Evolutionary conservation across 2,888 invertebrate species (phyloP).

Genomic region (Meteorus colon): DNA sequence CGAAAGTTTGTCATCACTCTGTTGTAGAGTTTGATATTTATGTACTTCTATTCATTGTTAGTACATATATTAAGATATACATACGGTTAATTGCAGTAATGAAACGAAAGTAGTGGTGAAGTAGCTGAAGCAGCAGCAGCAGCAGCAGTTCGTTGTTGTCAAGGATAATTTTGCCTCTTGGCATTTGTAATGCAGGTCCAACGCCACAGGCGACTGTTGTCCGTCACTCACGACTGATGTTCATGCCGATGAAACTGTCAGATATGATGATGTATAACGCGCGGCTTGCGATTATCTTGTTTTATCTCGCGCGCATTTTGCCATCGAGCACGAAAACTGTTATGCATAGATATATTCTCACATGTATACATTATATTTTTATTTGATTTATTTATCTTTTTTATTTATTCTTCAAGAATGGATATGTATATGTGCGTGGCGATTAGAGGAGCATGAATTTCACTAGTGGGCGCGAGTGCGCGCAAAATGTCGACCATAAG

Average conservation of each 20-base stretch:
- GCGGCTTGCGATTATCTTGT: conserved; percentile 51
- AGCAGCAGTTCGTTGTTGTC: conserved; percentile 12
- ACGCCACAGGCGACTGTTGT: conserved; percentile 45
- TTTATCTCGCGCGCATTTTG: conserved; percentile 25
- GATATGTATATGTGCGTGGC: not conserved
- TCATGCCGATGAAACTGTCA: conserved; percentile 47
- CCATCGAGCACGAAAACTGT: conserved; percentile 42
- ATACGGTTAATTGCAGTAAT: not conserved
- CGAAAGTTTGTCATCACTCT: no score
- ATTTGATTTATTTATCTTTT: not conserved
- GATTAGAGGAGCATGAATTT: no score
- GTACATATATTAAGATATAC: not conserved
- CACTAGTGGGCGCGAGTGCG: not conserved
- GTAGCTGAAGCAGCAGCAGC: not conserved
- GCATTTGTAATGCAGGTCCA: conserved; percentile 31
- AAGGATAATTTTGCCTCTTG: conserved; percentile 29
- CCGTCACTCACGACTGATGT: conserved; percentile 42
- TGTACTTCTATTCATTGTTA: not conserved
- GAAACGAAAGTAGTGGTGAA: not conserved
- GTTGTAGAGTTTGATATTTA: no score
- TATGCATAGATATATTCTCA: not conserved
- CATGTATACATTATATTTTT: not conserved
- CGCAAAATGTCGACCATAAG: not conserved
- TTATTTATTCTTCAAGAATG: not conserved
- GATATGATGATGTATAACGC: conserved; percentile 64